Conservation (phyloP, 2,888 invertebrate species). For the Elmis aenea region DNA sequence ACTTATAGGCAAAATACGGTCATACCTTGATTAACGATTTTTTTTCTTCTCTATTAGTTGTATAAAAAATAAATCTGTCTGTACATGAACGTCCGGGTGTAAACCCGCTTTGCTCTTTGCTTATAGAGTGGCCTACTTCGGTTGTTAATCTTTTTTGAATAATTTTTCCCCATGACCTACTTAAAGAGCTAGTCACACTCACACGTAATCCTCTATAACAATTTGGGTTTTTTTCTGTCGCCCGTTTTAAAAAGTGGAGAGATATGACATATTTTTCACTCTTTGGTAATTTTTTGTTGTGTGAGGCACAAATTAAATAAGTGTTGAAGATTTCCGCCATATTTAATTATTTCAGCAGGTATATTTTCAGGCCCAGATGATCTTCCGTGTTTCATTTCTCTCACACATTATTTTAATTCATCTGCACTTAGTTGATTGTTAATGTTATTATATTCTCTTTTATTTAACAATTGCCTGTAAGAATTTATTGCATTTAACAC, state of each 20-base stretch:
- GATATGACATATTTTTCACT: too few species aligned
- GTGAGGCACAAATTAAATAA: too few species aligned
- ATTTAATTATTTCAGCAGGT: slow-evolving; percentile 2
- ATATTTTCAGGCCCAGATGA: slow-evolving; percentile 4
- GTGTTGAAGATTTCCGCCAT: slow-evolving; percentile 2
- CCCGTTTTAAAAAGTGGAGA: too few species aligned
- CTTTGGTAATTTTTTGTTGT: too few species aligned
- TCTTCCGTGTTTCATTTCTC: slow-evolving; percentile 5
- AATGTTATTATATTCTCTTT: not conserved
- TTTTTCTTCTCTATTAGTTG: too few species aligned
- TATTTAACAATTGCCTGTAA: too few species aligned
- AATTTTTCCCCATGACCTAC: slow-evolving; percentile 2
- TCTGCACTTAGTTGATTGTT: not conserved
- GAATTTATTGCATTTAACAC: too few species aligned
- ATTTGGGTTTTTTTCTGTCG: slow-evolving; percentile 4
- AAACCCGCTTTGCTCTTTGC: slow-evolving; percentile 1
- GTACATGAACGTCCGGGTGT: slow-evolving; percentile 1
- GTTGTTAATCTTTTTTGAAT: not conserved
- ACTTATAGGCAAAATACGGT: too few species aligned
- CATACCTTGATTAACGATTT: too few species aligned
- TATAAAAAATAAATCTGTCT: too few species aligned
- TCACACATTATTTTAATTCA: slow-evolving; percentile 4
- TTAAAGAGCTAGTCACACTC: not conserved
- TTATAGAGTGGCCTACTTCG: slow-evolving; percentile 1
- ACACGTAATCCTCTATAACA: not conserved